Evolutionary conservation across 2,888 invertebrate species (phyloP), one percentile per base, ranked within the genome.

Genomic region (Latrodectus elegans): DNA sequence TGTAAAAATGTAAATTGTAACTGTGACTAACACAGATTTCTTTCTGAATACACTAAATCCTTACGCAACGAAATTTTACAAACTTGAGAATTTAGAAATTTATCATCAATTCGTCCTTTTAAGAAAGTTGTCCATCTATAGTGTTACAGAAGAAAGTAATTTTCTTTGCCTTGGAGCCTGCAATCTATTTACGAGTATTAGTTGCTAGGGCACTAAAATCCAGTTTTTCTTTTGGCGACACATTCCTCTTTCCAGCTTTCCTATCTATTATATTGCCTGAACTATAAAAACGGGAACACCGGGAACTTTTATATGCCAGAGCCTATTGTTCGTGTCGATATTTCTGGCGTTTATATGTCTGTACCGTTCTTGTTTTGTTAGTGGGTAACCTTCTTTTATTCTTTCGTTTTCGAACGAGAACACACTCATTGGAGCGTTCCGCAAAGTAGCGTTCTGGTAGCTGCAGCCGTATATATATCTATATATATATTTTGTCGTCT

Each of bases 291-390:
- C 84, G 65, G 78, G 77, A 84, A 84, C 77, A 84, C 67, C 78
- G 49, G 73, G 60, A 22, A 53, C 72, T 64, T 77, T 84, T 84
- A 77, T 78, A 84, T 84, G 84, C 73, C 65, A 53, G 67, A 55
- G 73, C 60, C 38, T 60, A 84, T 84, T 73, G 84, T 73, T 78
- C 77, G 72, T 78, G 84, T 67, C 78, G 77, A 84, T 84, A 84
- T 78, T 84, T 84, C 84, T 78, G 78, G 60, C 77, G 78, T 78
- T 83, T 83, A 83, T 83, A 74, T 65, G 51, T 52, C 84, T 65
- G 22, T 60, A 14, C 49, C 15, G 70, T 67, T 22, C 67, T 14
- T 22, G 49, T 51, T 22, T 71, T 79, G 14, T 51, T 51, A 67
- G 65, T 68, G 67, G 73, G 52, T 72, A 51, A 6, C 49, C 64